A percentile compares a stretch with the other conserved stretches of the same genome.
Evolutionary conservation across 2,797 vertebrate genomes (phyloP).

Genomic region (Clarias platycephalus): DNA sequence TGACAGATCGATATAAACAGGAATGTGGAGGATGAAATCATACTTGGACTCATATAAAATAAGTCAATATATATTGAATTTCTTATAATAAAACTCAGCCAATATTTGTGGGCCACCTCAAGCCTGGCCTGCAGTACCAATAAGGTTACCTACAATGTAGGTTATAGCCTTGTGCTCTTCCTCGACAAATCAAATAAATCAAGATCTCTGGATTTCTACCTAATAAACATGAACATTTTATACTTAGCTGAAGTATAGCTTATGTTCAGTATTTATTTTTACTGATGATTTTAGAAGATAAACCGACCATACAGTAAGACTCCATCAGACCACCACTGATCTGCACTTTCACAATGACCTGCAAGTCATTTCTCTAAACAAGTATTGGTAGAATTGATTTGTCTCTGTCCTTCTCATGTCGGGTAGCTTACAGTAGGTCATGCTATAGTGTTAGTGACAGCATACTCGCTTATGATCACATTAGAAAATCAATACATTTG

Average conservation of each 20-base stretch:
- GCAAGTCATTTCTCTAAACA: too few species aligned
- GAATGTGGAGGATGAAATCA: background rate
- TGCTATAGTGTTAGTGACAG: too few species aligned
- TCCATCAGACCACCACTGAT: background rate
- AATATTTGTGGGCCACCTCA: slow-evolving; percentile 23
- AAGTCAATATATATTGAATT: slow-evolving; percentile 22
- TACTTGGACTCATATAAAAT: background rate
- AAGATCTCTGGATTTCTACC: slow-evolving; percentile 49
- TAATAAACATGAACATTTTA: slow-evolving; percentile 40
- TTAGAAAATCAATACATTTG: too few species aligned
- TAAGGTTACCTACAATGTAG: slow-evolving; percentile 31
- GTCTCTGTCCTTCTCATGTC: too few species aligned
- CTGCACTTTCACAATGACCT: too few species aligned
- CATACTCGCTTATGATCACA: too few species aligned
- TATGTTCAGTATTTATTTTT: background rate
- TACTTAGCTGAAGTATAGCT: background rate
- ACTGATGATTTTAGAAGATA: background rate
- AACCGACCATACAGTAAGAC: background rate
- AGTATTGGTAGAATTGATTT: too few species aligned
- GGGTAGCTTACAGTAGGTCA: too few species aligned
- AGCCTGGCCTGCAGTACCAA: slow-evolving; percentile 36
- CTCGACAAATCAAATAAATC: slow-evolving; percentile 34
- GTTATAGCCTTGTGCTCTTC: slow-evolving; percentile 37
- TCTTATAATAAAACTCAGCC: slow-evolving; percentile 31
- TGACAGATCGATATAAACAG: background rate